Percentiles rank a stretch among this genome's conserved stretches.
Evolutionary conservation across 2,797 vertebrate genomes (phyloP).

Genomic region (Hydrophis major): DNA sequence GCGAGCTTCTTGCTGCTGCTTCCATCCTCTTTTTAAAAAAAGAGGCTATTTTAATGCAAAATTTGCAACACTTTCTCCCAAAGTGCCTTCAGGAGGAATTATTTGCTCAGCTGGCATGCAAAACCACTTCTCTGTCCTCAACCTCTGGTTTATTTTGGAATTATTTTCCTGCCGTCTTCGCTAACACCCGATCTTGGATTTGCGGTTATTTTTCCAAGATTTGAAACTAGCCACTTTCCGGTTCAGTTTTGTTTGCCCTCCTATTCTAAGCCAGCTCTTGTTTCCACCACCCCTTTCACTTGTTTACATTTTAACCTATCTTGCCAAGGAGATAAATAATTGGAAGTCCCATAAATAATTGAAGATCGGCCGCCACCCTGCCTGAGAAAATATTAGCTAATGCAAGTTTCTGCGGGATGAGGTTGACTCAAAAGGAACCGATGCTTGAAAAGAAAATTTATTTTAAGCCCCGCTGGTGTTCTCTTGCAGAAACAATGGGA

Average conservation of each 20-base stretch:
- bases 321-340: neutral
- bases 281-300: too few relatives aligned
- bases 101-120: neutral
- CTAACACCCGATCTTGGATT: neutral
- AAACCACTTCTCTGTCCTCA: too few relatives aligned
- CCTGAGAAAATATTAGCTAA: neutral
- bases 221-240: neutral
- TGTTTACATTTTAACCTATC: neutral
- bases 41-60: neutral
- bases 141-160: neutral
- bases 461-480: neutral
- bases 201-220: neutral
- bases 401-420: neutral
- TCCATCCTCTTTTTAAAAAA: neutral
- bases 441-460: neutral
- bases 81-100: neutral
- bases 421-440: neutral
- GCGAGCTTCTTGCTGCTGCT: neutral
- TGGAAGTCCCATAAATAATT: neutral
- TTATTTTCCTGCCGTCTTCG: neutral
- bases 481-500: neutral
- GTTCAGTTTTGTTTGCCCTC: neutral
- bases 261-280: rapidly evolving
- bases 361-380: neutral
- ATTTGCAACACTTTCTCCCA: neutral